Evolutionary conservation across 2,113 vertebrate species (phyloP).

Genomic region (Dolichallabes microphthalmus): DNA sequence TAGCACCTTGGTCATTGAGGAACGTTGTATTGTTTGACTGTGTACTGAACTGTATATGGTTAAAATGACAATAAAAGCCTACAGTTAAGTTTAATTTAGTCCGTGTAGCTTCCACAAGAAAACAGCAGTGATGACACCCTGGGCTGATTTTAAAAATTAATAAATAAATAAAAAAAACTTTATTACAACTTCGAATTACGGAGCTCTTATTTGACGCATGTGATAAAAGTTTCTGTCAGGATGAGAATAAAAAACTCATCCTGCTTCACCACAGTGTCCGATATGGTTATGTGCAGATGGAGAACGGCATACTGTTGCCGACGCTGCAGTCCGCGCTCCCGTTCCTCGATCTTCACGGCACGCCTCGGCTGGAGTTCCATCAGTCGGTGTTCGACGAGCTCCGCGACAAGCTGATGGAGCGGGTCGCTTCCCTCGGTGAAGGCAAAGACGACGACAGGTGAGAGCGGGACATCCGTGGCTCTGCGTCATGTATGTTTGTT

Average conservation of each 20-base stretch:
- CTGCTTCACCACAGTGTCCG: neutral
- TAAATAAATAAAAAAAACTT: too few relatives aligned
- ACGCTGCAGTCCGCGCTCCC: slow-evolving; percentile 94
- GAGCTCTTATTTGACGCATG: too few relatives aligned
- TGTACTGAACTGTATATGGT: too few relatives aligned
- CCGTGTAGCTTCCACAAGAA: too few relatives aligned
- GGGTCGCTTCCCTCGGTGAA: slow-evolving; percentile 89
- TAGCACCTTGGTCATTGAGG: too few relatives aligned
- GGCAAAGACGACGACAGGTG: slow-evolving; percentile 91
- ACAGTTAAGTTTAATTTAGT: too few relatives aligned
- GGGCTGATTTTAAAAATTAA: too few relatives aligned
- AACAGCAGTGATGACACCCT: too few relatives aligned
- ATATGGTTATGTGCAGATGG: slow-evolving; percentile 72
- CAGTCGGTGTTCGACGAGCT: slow-evolving; percentile 98
- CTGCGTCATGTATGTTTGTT: neutral
- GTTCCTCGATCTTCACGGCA: slow-evolving; percentile 95
- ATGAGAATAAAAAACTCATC: neutral
- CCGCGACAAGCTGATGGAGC: slow-evolving; percentile 92
- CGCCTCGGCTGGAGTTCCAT: slow-evolving; percentile 93
- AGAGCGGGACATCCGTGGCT: neutral
- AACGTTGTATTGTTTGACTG: too few relatives aligned
- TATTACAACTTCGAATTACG: too few relatives aligned
- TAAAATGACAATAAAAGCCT: too few relatives aligned
- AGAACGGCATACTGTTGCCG: slow-evolving; percentile 94
- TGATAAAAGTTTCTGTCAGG: neutral